Evolutionary conservation across 2,888 invertebrate species (phyloP), one percentile per base, ranked within the genome.

Genomic region (Anagyrus pseudococci): DNA sequence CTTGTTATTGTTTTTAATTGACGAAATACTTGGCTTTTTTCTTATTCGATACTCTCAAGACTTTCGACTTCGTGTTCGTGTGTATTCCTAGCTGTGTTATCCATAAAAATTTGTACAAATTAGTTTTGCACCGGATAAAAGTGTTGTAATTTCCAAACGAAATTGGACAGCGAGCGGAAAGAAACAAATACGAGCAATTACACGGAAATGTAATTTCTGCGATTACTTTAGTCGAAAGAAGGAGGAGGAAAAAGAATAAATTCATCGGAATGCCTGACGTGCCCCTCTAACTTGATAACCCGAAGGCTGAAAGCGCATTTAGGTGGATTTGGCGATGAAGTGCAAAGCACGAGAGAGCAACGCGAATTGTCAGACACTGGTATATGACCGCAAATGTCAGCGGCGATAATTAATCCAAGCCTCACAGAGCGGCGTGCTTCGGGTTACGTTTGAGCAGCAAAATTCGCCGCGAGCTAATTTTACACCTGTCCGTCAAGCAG

Each of bases 381-480:
- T 54, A 66, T 52, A 53, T 64, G 69, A 75, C 75, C 73, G 69
- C 75, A 73, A 60, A 57, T 73, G 75, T 74, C 75, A 75, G 69
- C 62, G 43, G 65, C 70, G 71, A 64, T 73, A 75, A 75, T 75
- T 75, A 75, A 74, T 73, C 69, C 71, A 59, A 62, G 73, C 73
- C 73, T 72, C 72, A 69, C 58, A 68, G 71, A 50, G 62, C 64
- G 62, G 65, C n/a, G n/a, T 4, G 15, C 65, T 62, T 70, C 52
- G 57, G 61, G 62, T 64, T 69, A 68, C 68, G 69, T 68, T 67
- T 54, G 49, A 68, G 64, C 70, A 69, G 71, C n/a, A 73, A 75
- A 74, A 75, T 75, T 71, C 70, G 73, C 75, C 73, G 70, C 75
- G 73, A 70, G 69, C 69, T 72, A 73, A 75, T 74, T 74, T 75